A percentile compares a stretch with the other conserved stretches of the same genome.
Conservation (phyloP, 2,113 vertebrate genomes). For the Boleophthalmus pectinirostris region DNA sequence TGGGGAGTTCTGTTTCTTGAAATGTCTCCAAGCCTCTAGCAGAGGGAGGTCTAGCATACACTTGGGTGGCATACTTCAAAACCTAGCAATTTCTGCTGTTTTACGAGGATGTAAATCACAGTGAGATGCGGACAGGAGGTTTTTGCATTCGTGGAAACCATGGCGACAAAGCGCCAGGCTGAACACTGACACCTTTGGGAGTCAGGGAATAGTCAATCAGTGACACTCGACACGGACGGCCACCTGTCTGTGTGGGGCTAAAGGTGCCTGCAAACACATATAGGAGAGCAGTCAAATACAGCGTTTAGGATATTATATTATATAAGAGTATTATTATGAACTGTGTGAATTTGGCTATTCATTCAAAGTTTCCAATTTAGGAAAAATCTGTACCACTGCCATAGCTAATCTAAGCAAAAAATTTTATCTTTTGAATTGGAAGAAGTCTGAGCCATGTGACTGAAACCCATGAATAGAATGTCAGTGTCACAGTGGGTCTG, state of each 20-base stretch:
- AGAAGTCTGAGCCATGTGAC: background rate
- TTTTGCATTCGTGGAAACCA: slow-evolving; percentile 46
- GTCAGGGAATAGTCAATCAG: slow-evolving; percentile 58
- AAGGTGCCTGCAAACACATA: slow-evolving; percentile 44
- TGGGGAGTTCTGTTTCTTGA: background rate
- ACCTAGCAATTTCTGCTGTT: slow-evolving; percentile 38
- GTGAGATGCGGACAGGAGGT: slow-evolving; percentile 29
- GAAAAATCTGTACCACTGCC: background rate
- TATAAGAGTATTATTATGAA: background rate
- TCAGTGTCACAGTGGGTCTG: background rate
- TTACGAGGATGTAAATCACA: slow-evolving; percentile 53
- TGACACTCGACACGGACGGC: slow-evolving; percentile 64
- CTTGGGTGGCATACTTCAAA: slow-evolving; percentile 35
- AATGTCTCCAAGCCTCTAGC: background rate
- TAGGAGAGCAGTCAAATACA: slow-evolving; percentile 33
- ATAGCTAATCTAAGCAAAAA: background rate
- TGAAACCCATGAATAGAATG: background rate
- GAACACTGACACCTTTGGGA: slow-evolving; percentile 59
- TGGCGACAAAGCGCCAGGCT: slow-evolving; percentile 54
- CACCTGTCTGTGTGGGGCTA: slow-evolving; percentile 56
- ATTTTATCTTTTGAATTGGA: background rate
- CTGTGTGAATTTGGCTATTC: background rate
- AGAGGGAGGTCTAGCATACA: slow-evolving; percentile 31
- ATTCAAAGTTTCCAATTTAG: background rate
- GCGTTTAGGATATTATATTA: slow-evolving; percentile 10